Percentiles rank a stretch among this genome's conserved stretches.
phyloP scores from a whole-genome alignment of 2,888 invertebrate genomes.

The Morinoia aosen region DNA sequence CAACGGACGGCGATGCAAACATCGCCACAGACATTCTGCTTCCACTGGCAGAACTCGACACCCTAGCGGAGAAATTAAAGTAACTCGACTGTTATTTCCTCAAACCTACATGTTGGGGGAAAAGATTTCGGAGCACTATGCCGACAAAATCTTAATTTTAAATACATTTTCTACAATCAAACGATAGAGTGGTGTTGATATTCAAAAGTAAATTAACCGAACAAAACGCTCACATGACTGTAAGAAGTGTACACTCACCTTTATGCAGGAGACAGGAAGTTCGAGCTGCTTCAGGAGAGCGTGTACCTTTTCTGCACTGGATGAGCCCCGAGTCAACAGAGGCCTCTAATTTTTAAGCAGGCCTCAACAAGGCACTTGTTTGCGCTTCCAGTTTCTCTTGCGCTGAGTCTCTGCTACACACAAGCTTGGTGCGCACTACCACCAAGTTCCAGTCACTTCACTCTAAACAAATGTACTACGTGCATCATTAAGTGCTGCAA shows the following conservation, averaged over 20 bases:
- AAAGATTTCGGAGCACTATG: not conserved
- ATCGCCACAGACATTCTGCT: not conserved
- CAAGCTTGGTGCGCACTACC: not conserved
- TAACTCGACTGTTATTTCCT: not conserved
- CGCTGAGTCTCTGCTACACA: not conserved
- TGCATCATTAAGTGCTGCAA: not conserved
- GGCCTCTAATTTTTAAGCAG: not conserved
- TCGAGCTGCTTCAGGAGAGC: not conserved
- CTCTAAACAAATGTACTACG: not conserved
- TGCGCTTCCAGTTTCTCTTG: not conserved
- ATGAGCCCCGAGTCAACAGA: not conserved
- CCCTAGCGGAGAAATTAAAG: not conserved
- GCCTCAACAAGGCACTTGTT: slow-evolving; percentile 2
- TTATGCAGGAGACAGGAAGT: not conserved
- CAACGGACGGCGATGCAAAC: not conserved
- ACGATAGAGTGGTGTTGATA: no score
- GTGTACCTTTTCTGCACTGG: not conserved
- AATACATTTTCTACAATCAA: not conserved
- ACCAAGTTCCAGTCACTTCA: not conserved
- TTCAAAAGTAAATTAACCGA: no score
- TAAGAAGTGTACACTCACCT: not conserved
- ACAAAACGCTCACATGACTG: no score
- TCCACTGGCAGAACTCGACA: not conserved
- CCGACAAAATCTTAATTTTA: not conserved
- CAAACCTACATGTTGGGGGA: not conserved